These are phyloP conservation scores for Drosophila neotestacea DNA, from an alignment of 2,888 invertebrate genomes.

Conservation along the genomic window DNA sequence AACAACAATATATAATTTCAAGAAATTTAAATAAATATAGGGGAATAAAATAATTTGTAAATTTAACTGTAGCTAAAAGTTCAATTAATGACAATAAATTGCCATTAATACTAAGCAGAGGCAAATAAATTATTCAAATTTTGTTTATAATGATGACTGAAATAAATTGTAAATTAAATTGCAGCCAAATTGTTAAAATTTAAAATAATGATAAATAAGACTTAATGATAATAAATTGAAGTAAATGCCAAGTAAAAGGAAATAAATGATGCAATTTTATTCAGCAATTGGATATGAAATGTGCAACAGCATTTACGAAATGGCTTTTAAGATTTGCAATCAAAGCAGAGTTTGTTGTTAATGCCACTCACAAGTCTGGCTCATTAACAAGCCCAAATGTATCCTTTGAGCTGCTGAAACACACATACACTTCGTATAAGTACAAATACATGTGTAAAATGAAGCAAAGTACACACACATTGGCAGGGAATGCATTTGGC, in stretches of 20 bases:
- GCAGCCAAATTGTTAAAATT: neutral
- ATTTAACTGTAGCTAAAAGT: neutral
- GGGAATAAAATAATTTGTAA: neutral
- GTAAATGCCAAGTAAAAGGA: neutral
- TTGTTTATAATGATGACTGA: neutral
- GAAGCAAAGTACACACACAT: slow-evolving; percentile 24
- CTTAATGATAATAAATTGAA: neutral
- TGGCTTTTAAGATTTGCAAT: slow-evolving; percentile 15
- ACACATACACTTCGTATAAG: neutral
- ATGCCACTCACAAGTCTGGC: slow-evolving; percentile 26
- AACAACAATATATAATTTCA: no score
- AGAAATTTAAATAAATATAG: neutral
- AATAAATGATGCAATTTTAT: slow-evolving; percentile 1
- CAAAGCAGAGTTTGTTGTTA: slow-evolving; percentile 20
- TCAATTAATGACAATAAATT: no score
- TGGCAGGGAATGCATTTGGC: slow-evolving; percentile 30
- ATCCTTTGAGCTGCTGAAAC: slow-evolving; percentile 41
- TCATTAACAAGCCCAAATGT: slow-evolving; percentile 46
- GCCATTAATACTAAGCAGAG: no score
- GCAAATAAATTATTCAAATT: no score
- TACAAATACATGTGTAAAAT: slow-evolving; percentile 37
- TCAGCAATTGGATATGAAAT: neutral
- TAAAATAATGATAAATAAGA: neutral
- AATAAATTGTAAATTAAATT: neutral
- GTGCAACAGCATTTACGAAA: slow-evolving; percentile 4